A percentile compares a stretch with the other conserved stretches of the same genome.
Conservation (phyloP, 2,113 vertebrate species). For the Catharus bicknelli region DNA sequence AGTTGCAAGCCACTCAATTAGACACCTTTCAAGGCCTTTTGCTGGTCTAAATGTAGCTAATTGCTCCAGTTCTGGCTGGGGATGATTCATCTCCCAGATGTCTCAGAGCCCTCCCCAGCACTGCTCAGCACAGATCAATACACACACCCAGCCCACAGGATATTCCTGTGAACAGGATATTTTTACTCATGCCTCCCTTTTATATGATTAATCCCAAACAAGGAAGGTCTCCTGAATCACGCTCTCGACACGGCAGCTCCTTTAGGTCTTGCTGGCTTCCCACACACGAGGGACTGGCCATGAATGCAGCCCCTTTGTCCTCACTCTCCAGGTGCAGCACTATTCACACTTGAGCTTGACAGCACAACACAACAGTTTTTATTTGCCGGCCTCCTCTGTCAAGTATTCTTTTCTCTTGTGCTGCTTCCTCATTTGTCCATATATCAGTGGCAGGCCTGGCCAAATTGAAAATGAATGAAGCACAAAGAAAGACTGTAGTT, state of each 20-base stretch:
- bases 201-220: constrained; percentile 76
- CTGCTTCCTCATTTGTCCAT: constrained; percentile 69
- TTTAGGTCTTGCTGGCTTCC: constrained; percentile 73
- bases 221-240: constrained; percentile 75
- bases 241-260: constrained; percentile 65
- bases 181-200: constrained; percentile 74
- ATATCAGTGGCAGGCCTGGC: constrained; percentile 54
- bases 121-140: constrained; percentile 66
- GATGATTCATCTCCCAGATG: constrained; percentile 82
- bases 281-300: constrained; percentile 66
- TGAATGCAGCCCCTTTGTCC: constrained; percentile 80
- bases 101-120: constrained; percentile 67
- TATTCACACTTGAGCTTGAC: constrained; percentile 77
- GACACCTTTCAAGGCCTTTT: constrained; percentile 79
- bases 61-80: constrained; percentile 76
- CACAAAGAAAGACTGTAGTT: constrained; percentile 63
- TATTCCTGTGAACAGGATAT: constrained; percentile 70
- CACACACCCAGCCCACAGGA: constrained; percentile 56
- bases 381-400: constrained; percentile 64
- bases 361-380: constrained; percentile 70
- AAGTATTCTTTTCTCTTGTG: constrained; percentile 69
- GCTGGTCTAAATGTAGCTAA: constrained; percentile 76
- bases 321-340: constrained; percentile 78
- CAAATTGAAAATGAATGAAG: constrained; percentile 70
- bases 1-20: constrained; percentile 76